Evolutionary conservation across 2,888 invertebrate genomes (phyloP), one percentile per base, ranked within the genome.

Genomic region (Hypselothyrea guttata): DNA sequence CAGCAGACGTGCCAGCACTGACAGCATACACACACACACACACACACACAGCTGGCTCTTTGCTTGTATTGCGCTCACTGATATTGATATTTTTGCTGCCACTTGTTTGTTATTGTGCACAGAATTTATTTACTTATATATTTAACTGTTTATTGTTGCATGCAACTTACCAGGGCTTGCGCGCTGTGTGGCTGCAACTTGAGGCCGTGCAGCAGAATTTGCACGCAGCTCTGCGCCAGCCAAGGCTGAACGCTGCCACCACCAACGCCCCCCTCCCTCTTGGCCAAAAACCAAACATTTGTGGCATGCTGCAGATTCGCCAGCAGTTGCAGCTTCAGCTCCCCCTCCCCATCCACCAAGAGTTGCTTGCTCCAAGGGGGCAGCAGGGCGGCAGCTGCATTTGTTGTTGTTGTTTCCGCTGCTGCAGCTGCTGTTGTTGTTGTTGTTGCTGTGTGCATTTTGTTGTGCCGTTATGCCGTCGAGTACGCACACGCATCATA

Each of bases 171-270:
- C 35, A 13, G 40, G 4, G 30, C 44, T 41, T 28, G 52, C 34
- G 1, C 40, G 22, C 34, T 48, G 22, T 41, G 37, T 49, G 66
- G 69, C 52, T 68, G 56, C 35, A 74, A 42, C 28, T 71, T 33
- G 4, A 86, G 45, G 2, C 86, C 88, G 49, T 88, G 83, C 42
- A 71, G 61, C 33, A 88, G 58, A 38, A 87, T 86, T 16, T 84
- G 76, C 7, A 71, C 61, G 58, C 86, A 87, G 3, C 63, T 65
- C 35, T 75, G 76, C 31, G 73, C 55, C 22, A 86, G 55, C 40
- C 72, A 11, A 27, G 70, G 68, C 12, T 72, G 58, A 28, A 63
- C 18, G 38, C 2, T n/a, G 16, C 16, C 42, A 7, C 71, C 72
- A 13, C 65, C 18, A 18, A 2, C n/a, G 16, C 16, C 42, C 5